A percentile compares a stretch with the other conserved stretches of the same genome.
Conservation (phyloP, 2,113 vertebrate genomes). For the Thalassarche chlororhynchos region DNA sequence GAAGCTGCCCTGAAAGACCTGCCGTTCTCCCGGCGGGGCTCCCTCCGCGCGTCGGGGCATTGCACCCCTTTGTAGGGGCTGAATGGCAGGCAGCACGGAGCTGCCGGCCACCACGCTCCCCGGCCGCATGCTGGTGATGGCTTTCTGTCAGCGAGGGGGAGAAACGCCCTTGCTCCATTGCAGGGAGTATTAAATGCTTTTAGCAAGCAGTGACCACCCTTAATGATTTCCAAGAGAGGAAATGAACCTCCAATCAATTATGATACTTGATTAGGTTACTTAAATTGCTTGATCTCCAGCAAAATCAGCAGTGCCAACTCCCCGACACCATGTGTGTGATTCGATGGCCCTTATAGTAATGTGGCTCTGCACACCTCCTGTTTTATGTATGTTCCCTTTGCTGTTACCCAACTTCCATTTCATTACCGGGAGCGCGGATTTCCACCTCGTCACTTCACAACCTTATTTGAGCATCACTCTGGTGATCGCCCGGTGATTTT, state of each 20-base stretch:
- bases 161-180: conserved; percentile 69
- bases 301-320: conserved; percentile 53
- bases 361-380: conserved; percentile 10
- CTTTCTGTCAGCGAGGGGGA: conserved; percentile 71
- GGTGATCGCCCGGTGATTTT: not conserved
- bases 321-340: not conserved
- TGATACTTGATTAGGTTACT: conserved; percentile 71
- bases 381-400: not conserved
- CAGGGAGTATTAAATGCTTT: conserved; percentile 75
- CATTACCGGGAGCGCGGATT: accelerated
- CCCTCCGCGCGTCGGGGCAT: conserved; percentile 73
- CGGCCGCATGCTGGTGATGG: conserved; percentile 70
- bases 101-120: not conserved
- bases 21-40: conserved; percentile 66
- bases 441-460: not conserved
- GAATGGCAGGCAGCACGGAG: conserved; percentile 72
- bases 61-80: conserved; percentile 64
- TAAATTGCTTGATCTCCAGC: conserved; percentile 60
- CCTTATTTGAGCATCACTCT: not conserved
- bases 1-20: conserved; percentile 65
- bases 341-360: not conserved
- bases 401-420: not conserved
- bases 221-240: conserved; percentile 73
- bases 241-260: conserved; percentile 77
- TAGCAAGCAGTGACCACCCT: conserved; percentile 52